phyloP scores from a whole-genome alignment of 2,797 vertebrate species.

The Cossypha caffra region DNA sequence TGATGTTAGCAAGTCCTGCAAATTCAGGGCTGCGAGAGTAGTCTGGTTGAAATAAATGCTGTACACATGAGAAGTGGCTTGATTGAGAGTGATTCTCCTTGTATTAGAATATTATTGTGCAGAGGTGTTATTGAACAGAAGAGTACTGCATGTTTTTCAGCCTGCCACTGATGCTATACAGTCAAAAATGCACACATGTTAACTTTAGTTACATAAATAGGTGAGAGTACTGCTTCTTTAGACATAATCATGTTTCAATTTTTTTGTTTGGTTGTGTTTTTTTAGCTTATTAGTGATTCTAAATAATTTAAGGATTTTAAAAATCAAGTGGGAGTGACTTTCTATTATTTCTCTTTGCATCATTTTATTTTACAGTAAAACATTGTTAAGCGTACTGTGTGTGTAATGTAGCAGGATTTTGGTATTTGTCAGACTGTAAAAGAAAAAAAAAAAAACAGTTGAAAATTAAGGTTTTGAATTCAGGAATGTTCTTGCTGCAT shows the following conservation, averaged over 20 bases:
- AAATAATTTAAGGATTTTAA: neutral
- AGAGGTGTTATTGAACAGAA: neutral
- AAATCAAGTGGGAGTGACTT: neutral
- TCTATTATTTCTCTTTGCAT: neutral
- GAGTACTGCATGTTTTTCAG: neutral
- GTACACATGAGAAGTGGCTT: neutral
- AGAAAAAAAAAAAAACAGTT: neutral
- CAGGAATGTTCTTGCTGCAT: neutral
- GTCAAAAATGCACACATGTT: neutral
- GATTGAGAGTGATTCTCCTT: neutral
- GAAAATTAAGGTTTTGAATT: neutral
- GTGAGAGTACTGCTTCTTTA: neutral
- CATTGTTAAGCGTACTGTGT: fast-evolving
- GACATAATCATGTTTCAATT: neutral
- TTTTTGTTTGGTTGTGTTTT: neutral
- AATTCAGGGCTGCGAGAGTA: neutral
- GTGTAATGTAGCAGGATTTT: neutral
- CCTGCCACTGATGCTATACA: neutral
- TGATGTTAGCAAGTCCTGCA: neutral
- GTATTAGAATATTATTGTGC: neutral
- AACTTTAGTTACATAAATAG: neutral
- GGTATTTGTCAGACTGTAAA: neutral
- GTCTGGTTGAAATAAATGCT: neutral
- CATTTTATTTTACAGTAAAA: neutral
- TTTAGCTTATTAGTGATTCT: neutral